phyloP scores from a whole-genome alignment of 2,888 invertebrate genomes.

The Eledona agricola region DNA sequence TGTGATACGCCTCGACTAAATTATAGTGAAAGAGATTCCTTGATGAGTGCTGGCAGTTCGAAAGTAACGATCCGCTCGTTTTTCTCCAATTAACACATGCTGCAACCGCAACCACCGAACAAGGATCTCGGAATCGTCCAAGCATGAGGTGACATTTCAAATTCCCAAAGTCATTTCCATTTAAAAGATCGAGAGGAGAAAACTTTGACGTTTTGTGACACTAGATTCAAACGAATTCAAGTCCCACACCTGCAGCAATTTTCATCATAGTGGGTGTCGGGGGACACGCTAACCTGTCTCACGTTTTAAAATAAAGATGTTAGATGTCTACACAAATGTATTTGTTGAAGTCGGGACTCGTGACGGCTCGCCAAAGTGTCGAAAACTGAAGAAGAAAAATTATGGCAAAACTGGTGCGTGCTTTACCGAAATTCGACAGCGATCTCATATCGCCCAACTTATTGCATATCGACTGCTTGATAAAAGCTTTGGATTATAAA shows the following conservation, averaged over 20 bases:
- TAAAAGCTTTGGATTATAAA: too few relatives aligned
- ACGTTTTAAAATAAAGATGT: constrained; percentile 26
- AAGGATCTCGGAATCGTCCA: constrained; percentile 24
- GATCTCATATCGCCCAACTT: too few relatives aligned
- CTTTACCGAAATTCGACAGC: too few relatives aligned
- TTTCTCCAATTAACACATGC: constrained; percentile 48
- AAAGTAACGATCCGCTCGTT: constrained; percentile 49
- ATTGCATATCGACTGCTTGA: too few relatives aligned
- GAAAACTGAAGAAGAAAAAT: too few relatives aligned
- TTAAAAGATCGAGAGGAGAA: constrained; percentile 27
- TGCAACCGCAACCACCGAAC: constrained; percentile 30
- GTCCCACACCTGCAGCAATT: constrained; percentile 29
- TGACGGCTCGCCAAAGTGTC: too few relatives aligned
- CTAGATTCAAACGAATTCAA: constrained; percentile 18
- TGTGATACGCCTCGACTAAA: constrained; percentile 48
- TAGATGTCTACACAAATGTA: constrained; percentile 9
- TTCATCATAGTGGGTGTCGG: constrained; percentile 24
- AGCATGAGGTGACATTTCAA: constrained; percentile 3
- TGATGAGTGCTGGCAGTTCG: constrained; percentile 53
- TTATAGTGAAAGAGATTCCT: constrained; percentile 59
- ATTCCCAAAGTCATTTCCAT: constrained; percentile 29
- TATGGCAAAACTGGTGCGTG: too few relatives aligned
- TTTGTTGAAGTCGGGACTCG: too few relatives aligned
- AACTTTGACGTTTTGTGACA: constrained; percentile 31
- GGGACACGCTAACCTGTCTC: constrained; percentile 25